Base-by-base conservation (phyloP, 2,113 vertebrate genomes). In the Proterorhinus semilunaris region DNA sequence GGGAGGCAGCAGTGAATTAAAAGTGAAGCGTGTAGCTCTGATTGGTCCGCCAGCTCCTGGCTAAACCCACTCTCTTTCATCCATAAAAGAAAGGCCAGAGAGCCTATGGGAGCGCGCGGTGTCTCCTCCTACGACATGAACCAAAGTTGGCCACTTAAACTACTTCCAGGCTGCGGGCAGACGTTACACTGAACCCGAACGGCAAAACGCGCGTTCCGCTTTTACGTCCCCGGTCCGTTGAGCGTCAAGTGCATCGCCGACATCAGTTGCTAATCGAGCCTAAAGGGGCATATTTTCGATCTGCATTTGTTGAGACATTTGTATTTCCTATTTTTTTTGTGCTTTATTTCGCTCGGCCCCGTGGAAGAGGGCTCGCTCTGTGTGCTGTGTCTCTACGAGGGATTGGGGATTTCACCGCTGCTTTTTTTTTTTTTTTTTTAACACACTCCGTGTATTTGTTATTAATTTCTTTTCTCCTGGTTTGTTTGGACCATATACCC, bases 81-180 rank as follows among this genome's bases (percentile, higher is more conserved):
- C 93, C 93, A 95, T 95, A 94, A 96, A 95, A 95, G 95, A 93
- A 90, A 88, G 90, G 83, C 75, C 61, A 78, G 80, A 44, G 89
- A 95, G 92, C 95, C 95, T 95, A 95, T 95, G 94, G 92, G 88
- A 87, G 91, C 84, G 62, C 90, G 55, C 87, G 65, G 78, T 87
- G 87, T 88, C 91, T 88, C 92, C 87, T 86, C 92, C 93, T 91
- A 84, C 90, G 87, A 89, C 81, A 82, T 85, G 87, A 86, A 86
- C 89, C 79, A 93, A 94, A 93, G 89, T 92, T 90, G 87, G 81
- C 78, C 88, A 89, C 92, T 93, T 91, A 89, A 93, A 90, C 93
- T 94, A 95, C 93, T 95, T 93, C 89, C 91, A 93, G 73, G 82
- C 88, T 87, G 85, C 84, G 85, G 87, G 72, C 90, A 92, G 90